phyloP scores from a whole-genome alignment of 2,113 vertebrate genomes.

The Dasyurus viverrinus region DNA sequence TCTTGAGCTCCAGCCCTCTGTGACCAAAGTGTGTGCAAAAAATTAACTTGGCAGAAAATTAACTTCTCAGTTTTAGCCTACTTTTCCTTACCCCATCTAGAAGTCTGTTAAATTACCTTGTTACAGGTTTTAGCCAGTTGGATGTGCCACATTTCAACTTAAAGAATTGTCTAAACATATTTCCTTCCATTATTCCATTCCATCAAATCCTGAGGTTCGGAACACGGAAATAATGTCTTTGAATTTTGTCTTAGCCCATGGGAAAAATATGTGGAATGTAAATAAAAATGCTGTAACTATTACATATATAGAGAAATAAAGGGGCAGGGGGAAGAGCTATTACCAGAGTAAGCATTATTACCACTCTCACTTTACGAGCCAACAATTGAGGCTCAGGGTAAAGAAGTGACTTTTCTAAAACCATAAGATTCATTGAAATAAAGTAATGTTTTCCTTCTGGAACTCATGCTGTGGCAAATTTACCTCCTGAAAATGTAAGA shows the following conservation, averaged over 20 bases:
- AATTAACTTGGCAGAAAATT: neutral
- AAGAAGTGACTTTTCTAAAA: too few species aligned
- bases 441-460: neutral
- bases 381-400: neutral
- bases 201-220: constrained; percentile 1
- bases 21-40: constrained; percentile 9
- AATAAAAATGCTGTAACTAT: neutral
- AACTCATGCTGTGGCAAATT: neutral
- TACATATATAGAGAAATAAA: neutral
- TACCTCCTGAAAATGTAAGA: neutral
- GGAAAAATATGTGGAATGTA: neutral
- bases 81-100: neutral
- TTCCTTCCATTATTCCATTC: neutral
- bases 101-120: constrained; percentile 7
- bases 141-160: neutral
- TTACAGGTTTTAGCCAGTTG: neutral
- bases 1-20: constrained; percentile 43
- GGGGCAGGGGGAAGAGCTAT: too few species aligned
- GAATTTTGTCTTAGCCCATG: constrained; percentile 24
- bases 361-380: neutral
- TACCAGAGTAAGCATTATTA: neutral
- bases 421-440: neutral
- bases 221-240: neutral
- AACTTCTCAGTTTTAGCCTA: neutral
- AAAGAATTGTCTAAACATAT: constrained; percentile 48